Evolutionary conservation across 2,113 vertebrate species (phyloP).

Genomic region (Ovis aries): DNA sequence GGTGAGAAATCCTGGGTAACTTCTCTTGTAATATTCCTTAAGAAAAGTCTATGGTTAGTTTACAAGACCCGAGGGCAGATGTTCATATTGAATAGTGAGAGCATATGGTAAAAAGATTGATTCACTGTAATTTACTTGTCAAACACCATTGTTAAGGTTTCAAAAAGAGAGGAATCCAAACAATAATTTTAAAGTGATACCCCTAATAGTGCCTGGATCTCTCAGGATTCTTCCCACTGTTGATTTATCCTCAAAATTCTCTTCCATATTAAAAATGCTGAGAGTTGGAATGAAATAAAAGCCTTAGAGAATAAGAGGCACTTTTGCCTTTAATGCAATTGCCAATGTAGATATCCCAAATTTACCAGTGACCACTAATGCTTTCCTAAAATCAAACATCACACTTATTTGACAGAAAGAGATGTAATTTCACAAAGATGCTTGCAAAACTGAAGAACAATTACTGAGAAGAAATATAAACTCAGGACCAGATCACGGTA

Average conservation of each 20-base stretch:
- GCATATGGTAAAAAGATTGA: neutral
- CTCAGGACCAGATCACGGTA: neutral
- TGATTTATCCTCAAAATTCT: conserved; percentile 5
- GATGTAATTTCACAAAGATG: neutral
- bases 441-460: neutral
- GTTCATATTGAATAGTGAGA: conserved; percentile 44
- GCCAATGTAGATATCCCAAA: neutral
- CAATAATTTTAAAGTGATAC: neutral
- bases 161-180: neutral
- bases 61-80: neutral
- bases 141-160: neutral
- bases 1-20: conserved; percentile 20
- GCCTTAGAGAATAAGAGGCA: neutral
- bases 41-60: neutral
- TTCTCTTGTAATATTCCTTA: neutral
- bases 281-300: conserved; percentile 14
- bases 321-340: neutral
- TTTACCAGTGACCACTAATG: neutral
- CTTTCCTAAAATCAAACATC: neutral
- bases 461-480: neutral
- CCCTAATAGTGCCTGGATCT: neutral
- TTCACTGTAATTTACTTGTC: neutral
- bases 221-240: neutral
- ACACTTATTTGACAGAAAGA: neutral
- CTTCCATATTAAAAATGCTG: conserved; percentile 1